Evolutionary conservation across 1,140 invertebrate genomes (phyloP).

Genomic region (Thaumatotibia leucotreta): DNA sequence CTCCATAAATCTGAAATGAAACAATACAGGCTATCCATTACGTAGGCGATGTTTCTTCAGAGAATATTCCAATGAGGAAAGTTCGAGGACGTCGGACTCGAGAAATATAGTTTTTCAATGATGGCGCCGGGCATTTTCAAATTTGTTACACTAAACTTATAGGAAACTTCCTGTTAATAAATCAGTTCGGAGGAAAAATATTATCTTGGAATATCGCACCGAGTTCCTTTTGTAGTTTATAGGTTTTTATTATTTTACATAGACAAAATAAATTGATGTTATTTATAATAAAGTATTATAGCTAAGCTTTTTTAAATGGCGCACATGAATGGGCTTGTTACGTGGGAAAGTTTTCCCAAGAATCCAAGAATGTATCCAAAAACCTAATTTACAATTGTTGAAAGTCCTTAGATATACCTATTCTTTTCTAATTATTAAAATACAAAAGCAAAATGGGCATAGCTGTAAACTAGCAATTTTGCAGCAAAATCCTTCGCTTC

Average conservation of each 20-base stretch:
- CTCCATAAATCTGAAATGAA: slow-evolving; percentile 71
- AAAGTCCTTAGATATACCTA: too few species aligned
- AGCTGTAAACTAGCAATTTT: neutral
- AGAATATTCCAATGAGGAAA: slow-evolving; percentile 69
- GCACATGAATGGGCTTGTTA: too few species aligned
- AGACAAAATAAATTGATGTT: neutral
- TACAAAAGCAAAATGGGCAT: neutral
- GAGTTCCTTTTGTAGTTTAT: neutral
- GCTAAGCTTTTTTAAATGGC: too few species aligned
- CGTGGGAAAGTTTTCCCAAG: too few species aligned
- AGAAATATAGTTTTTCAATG: slow-evolving; percentile 73
- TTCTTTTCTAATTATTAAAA: neutral
- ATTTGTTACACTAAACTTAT: slow-evolving; percentile 44
- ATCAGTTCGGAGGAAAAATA: slow-evolving; percentile 34
- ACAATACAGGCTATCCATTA: slow-evolving; percentile 72
- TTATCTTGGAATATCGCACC: neutral
- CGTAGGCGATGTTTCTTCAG: slow-evolving; percentile 57
- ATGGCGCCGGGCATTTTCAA: slow-evolving; percentile 41
- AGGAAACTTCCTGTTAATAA: slow-evolving; percentile 36
- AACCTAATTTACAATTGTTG: too few species aligned
- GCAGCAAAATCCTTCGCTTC: neutral
- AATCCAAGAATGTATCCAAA: too few species aligned
- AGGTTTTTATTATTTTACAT: neutral
- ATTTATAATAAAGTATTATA: too few species aligned
- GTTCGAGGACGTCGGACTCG: slow-evolving; percentile 50